Evolutionary conservation across 1,140 invertebrate genomes (phyloP).

Genomic region (Elymnias hypermnestra): DNA sequence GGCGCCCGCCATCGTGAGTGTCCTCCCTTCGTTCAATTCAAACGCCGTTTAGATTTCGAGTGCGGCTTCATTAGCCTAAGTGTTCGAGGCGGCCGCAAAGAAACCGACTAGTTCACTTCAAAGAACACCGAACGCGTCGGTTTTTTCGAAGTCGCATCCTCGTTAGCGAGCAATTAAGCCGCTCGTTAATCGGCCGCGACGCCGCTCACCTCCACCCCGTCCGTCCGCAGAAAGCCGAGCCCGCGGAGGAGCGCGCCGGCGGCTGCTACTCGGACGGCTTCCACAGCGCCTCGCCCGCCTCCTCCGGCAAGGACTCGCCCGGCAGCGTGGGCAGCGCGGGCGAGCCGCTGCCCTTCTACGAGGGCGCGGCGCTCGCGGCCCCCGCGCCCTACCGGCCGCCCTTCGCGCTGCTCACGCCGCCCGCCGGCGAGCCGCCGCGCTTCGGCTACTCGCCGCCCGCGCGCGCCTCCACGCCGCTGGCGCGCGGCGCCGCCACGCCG

Average conservation of each 20-base stretch:
- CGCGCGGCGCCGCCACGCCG: slow-evolving; percentile 60
- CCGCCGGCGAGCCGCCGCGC: slow-evolving; percentile 59
- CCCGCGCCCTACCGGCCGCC: slow-evolving; percentile 41
- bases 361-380: too few species aligned
- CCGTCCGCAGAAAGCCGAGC: slow-evolving; percentile 59
- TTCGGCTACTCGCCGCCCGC: too few species aligned
- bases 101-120: too few species aligned
- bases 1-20: slow-evolving; percentile 54
- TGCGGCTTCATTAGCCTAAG: too few species aligned
- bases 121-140: too few species aligned
- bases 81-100: too few species aligned
- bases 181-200: too few species aligned
- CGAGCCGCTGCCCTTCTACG: slow-evolving; percentile 70
- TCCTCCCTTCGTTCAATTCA: too few species aligned
- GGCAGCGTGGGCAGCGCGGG: slow-evolving; percentile 60
- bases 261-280: slow-evolving; percentile 73
- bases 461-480: slow-evolving; percentile 59
- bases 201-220: too few species aligned
- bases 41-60: too few species aligned
- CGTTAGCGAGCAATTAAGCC: too few species aligned
- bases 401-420: slow-evolving; percentile 64
- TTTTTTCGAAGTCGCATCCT: too few species aligned
- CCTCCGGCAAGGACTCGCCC: slow-evolving; percentile 69
- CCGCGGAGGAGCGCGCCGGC: slow-evolving; percentile 60
- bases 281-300: slow-evolving; percentile 71